Conservation (phyloP, 2,113 vertebrate genomes). For the Todiramphus saurophagus region DNA sequence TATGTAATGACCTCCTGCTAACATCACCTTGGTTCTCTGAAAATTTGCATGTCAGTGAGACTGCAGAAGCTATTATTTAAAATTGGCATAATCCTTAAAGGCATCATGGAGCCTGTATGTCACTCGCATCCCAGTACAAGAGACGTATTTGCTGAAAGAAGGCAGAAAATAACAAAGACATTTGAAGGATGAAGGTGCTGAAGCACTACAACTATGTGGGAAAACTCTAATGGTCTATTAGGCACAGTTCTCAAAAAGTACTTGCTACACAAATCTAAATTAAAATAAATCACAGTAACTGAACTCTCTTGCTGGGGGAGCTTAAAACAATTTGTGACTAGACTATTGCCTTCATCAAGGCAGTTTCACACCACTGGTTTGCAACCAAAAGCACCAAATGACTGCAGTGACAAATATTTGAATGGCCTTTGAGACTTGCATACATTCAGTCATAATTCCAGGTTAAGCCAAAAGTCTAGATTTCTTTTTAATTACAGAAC, state of each 20-base stretch:
- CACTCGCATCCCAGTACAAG: neutral
- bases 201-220: slow-evolving; percentile 51
- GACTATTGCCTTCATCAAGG: neutral
- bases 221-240: slow-evolving; percentile 59
- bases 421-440: neutral
- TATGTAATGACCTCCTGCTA: neutral
- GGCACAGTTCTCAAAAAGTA: slow-evolving; percentile 47
- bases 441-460: neutral
- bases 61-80: neutral
- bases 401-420: neutral
- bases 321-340: slow-evolving; percentile 40
- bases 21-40: neutral
- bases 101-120: neutral
- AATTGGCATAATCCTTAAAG: neutral
- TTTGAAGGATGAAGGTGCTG: slow-evolving; percentile 69
- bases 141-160: slow-evolving; percentile 1
- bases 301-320: slow-evolving; percentile 12
- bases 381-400: neutral
- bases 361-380: neutral
- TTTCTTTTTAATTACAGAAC: neutral
- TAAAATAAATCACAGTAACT: slow-evolving; percentile 60
- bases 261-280: slow-evolving; percentile 27
- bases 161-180: slow-evolving; percentile 30
- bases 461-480: neutral
- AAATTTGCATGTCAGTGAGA: neutral